Base-by-base conservation (phyloP, 2,888 invertebrate genomes). In the Lithophane socia region DNA sequence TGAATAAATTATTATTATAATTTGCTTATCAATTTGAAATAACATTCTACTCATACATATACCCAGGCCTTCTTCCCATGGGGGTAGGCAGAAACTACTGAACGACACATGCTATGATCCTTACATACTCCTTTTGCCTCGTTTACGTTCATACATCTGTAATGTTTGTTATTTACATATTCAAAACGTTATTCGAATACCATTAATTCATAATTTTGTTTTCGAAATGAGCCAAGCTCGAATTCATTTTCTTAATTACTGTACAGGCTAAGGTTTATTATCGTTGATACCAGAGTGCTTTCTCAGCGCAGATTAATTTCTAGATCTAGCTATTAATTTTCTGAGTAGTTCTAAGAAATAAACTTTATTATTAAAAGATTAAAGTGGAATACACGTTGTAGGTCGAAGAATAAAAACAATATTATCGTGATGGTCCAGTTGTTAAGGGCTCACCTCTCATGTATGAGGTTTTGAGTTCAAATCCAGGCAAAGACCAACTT, bases 201-300 rank as follows among this genome's bases (percentile, higher is more conserved):
- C 13, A 29, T 63, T 47, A 7, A 79, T 74, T 74, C 60, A 56
- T 60, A 79, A 70, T 80, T 70, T 67, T 42, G 42, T 70, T 63
- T 70, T 79, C 29, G 8, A 63, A 70, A 73, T 73, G 60, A 73
- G 54, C 56, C 7, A 52, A 73, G 29, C 44, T 54, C 29, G 24
- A 37, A 70, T 79, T 84, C 3, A 84, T 82, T 67, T 70, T 63
- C 61, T 47, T 84, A 79, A 84, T 82, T 63, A 82, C 85, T 24
- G 10, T 18, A 3, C 1, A 24, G 18, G 54, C 37, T 71, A 21
- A 67, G 54, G 74, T 74, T 71, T 79, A 71, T 67, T 74, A 67
- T 24, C 29, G 42, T 58, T 58, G 18, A 74, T 49, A 63, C 52
- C 12, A 67, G 64, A 84, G 52, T 67, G 63, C 74, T 84, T 84